A percentile compares a stretch with the other conserved stretches of the same genome.
phyloP scores from a whole-genome alignment of 2,113 vertebrate genomes.

The Heterotilapia buettikoferi region DNA sequence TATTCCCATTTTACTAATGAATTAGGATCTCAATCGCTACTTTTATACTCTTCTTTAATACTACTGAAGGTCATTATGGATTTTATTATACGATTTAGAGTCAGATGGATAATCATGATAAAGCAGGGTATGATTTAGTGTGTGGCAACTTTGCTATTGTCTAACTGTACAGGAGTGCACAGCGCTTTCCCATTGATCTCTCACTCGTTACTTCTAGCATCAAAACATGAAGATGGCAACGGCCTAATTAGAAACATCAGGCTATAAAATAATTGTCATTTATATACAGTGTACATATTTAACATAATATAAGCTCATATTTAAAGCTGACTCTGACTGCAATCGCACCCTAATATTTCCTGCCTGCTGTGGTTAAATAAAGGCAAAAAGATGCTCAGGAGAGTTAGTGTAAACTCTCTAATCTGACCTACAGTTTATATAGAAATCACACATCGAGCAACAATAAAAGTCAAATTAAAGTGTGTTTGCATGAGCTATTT shows the following conservation, averaged over 20 bases:
- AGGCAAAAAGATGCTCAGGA: background rate
- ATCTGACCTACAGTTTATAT: background rate
- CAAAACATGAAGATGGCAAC: background rate
- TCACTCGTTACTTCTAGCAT: background rate
- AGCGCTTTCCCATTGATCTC: background rate
- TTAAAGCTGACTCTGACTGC: background rate
- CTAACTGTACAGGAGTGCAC: background rate
- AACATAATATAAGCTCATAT: background rate
- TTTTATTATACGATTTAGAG: background rate
- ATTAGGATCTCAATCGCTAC: background rate
- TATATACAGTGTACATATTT: background rate
- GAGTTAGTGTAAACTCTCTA: background rate
- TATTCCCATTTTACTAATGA: background rate
- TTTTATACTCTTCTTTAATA: background rate
- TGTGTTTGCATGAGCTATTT: background rate
- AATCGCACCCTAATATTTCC: background rate
- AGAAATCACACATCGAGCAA: background rate
- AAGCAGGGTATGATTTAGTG: background rate
- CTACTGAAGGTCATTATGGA: background rate
- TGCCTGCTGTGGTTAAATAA: background rate
- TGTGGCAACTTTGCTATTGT: background rate
- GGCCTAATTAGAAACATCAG: background rate
- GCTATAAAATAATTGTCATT: background rate
- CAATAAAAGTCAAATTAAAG: background rate
- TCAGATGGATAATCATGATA: background rate